Percentiles rank a stretch among this genome's conserved stretches.
These are phyloP conservation scores for Ophion ellenae DNA, from an alignment of 2,888 invertebrate species.

Conservation along the genomic window DNA sequence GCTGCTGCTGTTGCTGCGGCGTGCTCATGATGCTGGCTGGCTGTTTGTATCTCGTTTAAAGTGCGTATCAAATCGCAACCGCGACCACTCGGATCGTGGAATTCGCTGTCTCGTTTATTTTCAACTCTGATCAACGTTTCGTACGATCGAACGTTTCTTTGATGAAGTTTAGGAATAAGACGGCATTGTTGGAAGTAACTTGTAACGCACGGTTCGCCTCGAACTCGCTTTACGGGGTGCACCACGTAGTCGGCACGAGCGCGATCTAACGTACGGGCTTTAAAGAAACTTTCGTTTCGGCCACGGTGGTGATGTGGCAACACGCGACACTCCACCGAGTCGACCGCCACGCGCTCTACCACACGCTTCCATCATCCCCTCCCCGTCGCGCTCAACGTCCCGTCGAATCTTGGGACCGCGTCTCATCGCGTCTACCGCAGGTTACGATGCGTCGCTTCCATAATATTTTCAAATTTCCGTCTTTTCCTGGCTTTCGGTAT, in stretches of 20 bases:
- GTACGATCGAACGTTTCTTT: constrained; percentile 9
- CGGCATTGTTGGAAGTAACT: constrained; percentile 74
- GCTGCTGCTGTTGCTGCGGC: constrained; percentile 69
- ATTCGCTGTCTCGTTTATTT: constrained; percentile 12
- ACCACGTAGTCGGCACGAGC: constrained; percentile 79
- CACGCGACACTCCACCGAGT: constrained; percentile 79
- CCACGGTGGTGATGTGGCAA: constrained; percentile 82
- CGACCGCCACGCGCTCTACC: constrained; percentile 71
- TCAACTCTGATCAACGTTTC: background rate
- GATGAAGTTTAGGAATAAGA: constrained; percentile 71
- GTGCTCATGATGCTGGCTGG: constrained; percentile 67
- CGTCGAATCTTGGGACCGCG: background rate
- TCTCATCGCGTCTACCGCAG: background rate
- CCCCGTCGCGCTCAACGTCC: background rate
- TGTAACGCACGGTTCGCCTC: constrained; percentile 38
- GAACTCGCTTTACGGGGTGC: constrained; percentile 70
- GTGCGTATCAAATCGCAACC: constrained; percentile 40
- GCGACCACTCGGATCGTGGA: constrained; percentile 4
- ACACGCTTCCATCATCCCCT: constrained; percentile 54
- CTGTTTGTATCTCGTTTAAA: constrained; percentile 44
- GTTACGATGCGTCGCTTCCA: background rate
- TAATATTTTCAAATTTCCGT: background rate
- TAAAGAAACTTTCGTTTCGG: constrained; percentile 75
- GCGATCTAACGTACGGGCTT: constrained; percentile 76
- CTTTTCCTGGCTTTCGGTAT: background rate